A percentile compares a stretch with the other conserved stretches of the same genome.
Conservation (phyloP, 2,113 vertebrate species). For the Phocoena phocoena region DNA sequence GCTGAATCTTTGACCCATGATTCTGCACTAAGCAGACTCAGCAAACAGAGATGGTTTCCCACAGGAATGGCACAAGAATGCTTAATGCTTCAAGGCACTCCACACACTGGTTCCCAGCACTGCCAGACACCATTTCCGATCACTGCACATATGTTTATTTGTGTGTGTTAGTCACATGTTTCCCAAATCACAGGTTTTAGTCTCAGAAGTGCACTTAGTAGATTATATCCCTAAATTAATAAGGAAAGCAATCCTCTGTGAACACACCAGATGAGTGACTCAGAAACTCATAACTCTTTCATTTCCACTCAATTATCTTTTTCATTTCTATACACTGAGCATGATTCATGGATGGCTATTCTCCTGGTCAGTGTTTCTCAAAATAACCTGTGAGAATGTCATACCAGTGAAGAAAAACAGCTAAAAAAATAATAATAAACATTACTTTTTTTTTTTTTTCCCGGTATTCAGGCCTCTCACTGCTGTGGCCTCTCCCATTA, state of each 20-base stretch:
- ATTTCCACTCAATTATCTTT: neutral
- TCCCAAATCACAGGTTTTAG: constrained; percentile 59
- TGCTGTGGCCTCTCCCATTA: too few relatives aligned
- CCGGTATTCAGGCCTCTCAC: too few relatives aligned
- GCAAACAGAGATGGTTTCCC: neutral
- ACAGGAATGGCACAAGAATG: neutral
- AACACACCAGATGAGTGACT: neutral
- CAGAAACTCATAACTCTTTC: neutral
- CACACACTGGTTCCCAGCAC: neutral
- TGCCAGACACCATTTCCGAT: neutral
- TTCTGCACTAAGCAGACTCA: neutral
- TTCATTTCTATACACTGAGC: accelerated
- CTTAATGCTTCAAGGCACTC: neutral
- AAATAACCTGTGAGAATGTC: neutral
- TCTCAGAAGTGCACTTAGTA: constrained; percentile 23
- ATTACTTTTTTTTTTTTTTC: neutral
- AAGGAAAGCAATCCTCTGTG: constrained; percentile 52
- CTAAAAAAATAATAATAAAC: neutral
- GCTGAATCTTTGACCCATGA: neutral
- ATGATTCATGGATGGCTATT: neutral
- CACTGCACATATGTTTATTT: constrained; percentile 52
- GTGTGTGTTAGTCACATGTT: constrained; percentile 31
- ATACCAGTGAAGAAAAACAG: neutral
- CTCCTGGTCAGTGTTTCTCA: neutral
- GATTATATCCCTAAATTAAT: constrained; percentile 50